Conservation (phyloP, 2,113 vertebrate genomes). For the Sterrhoptilus dennistouni region DNA sequence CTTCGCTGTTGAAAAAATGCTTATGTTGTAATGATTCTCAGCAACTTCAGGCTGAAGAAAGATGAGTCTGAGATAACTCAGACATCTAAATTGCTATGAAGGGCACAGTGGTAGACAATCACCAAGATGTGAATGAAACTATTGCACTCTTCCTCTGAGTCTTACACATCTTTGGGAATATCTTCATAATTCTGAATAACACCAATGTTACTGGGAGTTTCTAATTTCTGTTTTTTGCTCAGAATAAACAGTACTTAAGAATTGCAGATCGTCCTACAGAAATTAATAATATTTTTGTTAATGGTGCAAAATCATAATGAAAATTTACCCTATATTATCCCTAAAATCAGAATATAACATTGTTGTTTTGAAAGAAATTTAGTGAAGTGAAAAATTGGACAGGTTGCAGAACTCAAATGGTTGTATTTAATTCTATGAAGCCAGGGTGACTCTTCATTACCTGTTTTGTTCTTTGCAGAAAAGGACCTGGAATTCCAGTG, state of each 20-base stretch:
- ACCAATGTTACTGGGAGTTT: not conserved
- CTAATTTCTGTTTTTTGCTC: not conserved
- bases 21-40: not conserved
- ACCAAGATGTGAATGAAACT: not conserved
- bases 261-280: not conserved
- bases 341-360: not conserved
- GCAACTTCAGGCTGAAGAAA: not conserved
- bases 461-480: not conserved
- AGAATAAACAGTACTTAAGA: not conserved
- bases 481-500: not conserved
- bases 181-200: not conserved
- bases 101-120: not conserved
- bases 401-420: not conserved
- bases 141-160: not conserved
- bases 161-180: not conserved
- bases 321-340: not conserved
- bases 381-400: not conserved
- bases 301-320: not conserved
- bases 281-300: not conserved
- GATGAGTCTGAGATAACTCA: not conserved
- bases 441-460: not conserved
- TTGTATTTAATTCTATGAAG: not conserved
- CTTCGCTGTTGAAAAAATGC: not conserved
- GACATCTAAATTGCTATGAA: not conserved
- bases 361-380: not conserved